A percentile compares a stretch with the other conserved stretches of the same genome.
Evolutionary conservation across 2,888 invertebrate genomes (phyloP).

Genomic region (Drosophila nr. fundita): DNA sequence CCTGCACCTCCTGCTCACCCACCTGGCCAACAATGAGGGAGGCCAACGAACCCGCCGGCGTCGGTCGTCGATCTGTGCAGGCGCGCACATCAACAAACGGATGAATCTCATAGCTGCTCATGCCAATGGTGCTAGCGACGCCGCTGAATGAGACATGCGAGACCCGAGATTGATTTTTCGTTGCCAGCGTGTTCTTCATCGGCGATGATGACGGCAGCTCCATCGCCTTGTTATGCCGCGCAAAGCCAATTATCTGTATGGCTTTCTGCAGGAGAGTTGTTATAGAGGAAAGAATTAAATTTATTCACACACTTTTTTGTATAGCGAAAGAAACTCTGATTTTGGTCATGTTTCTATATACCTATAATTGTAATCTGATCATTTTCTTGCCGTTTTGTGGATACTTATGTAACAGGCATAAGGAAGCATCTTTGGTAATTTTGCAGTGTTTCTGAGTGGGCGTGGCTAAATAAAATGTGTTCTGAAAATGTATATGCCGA

Average conservation of each 20-base stretch:
- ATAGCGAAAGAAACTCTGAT: too few relatives aligned
- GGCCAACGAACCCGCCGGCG: constrained; percentile 82
- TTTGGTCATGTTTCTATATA: too few relatives aligned
- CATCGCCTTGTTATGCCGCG: constrained; percentile 54
- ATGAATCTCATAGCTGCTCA: constrained; percentile 81
- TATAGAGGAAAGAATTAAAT: not conserved
- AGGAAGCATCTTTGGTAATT: not conserved
- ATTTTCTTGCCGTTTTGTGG: not conserved
- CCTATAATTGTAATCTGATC: too few relatives aligned
- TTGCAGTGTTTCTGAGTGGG: not conserved
- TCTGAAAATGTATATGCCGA: not conserved
- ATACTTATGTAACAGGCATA: not conserved
- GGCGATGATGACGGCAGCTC: constrained; percentile 38
- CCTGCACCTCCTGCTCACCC: constrained; percentile 60
- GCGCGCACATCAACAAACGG: constrained; percentile 76
- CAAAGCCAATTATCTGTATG: constrained; percentile 75
- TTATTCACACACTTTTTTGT: not conserved
- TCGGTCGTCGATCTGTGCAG: constrained; percentile 75
- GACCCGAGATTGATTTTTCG: constrained; percentile 40
- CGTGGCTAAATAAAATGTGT: not conserved
- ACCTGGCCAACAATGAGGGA: constrained; percentile 78
- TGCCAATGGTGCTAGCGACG: constrained; percentile 79
- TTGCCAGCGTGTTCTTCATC: not conserved
- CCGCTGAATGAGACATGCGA: constrained; percentile 81
- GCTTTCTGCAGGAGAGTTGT: constrained; percentile 69